phyloP scores from a whole-genome alignment of 1,140 invertebrate genomes.

The Ditylenchus dipsaci region DNA sequence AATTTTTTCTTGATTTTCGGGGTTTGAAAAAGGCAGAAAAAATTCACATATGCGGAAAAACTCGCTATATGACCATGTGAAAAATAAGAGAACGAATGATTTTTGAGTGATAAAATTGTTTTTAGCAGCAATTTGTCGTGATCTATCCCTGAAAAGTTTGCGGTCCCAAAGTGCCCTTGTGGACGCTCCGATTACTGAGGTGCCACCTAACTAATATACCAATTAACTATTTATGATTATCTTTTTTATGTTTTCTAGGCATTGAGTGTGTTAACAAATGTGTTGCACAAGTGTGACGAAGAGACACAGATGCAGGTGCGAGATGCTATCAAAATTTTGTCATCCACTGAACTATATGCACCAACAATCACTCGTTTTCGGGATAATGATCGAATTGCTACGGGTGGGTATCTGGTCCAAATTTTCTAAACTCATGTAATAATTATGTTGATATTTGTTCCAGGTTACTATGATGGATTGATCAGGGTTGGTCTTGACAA shows the following conservation, averaged over 20 bases:
- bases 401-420: constrained; percentile 57
- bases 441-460: background rate
- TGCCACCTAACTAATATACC: background rate
- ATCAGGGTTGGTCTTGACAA: background rate
- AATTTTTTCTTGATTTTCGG: too few relatives aligned
- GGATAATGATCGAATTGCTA: constrained; percentile 54
- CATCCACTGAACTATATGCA: constrained; percentile 50
- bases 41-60: background rate
- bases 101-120: background rate
- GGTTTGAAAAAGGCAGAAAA: background rate
- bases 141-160: constrained; percentile 38
- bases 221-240: too few relatives aligned
- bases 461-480: background rate
- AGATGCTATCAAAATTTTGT: constrained; percentile 49
- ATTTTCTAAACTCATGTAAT: constrained; percentile 19
- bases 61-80: background rate
- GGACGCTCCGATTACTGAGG: constrained; percentile 47
- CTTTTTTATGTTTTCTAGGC: constrained; percentile 27
- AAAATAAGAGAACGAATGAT: background rate
- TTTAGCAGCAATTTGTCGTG: constrained; percentile 44
- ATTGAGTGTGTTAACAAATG: constrained; percentile 29
- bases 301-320: constrained; percentile 46
- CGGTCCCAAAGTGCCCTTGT: constrained; percentile 45
- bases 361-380: constrained; percentile 52
- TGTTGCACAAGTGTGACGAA: constrained; percentile 47